phyloP scores from a whole-genome alignment of 2,113 vertebrate species.

The Siphamia tubifer region DNA sequence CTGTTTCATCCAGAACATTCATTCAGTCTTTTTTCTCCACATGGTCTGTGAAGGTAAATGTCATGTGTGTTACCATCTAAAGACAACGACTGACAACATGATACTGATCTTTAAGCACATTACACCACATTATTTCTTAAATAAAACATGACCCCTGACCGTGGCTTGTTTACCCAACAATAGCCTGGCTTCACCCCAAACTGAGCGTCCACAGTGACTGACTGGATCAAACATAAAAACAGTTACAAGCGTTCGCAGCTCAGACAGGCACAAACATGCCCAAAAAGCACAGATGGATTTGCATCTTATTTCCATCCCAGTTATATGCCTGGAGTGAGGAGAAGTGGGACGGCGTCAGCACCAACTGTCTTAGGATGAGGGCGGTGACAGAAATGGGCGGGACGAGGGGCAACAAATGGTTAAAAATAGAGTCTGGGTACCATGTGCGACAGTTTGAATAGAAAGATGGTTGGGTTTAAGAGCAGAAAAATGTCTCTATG shows the following conservation, averaged over 20 bases:
- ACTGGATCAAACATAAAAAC: slow-evolving; percentile 23
- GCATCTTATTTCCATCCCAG: slow-evolving; percentile 80
- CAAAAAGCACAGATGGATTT: slow-evolving; percentile 66
- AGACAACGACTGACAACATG: not conserved
- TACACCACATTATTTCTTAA: slow-evolving; percentile 37
- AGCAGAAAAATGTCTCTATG: too few species aligned
- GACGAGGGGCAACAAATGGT: not conserved
- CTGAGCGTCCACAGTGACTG: not conserved
- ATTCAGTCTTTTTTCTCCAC: too few species aligned
- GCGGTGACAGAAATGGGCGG: not conserved
- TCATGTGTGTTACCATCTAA: slow-evolving; percentile 23
- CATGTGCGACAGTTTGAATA: too few species aligned
- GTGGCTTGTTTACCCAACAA: slow-evolving; percentile 55
- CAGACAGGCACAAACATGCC: slow-evolving; percentile 54
- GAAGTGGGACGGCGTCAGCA: slow-evolving; percentile 18
- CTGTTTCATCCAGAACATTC: too few species aligned
- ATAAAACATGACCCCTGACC: slow-evolving; percentile 3
- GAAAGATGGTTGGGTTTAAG: too few species aligned
- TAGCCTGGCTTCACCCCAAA: not conserved
- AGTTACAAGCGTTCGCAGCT: slow-evolving; percentile 23
- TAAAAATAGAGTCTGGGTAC: not conserved
- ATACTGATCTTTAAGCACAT: slow-evolving; percentile 57
- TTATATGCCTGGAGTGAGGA: slow-evolving; percentile 48
- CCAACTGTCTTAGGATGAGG: slow-evolving; percentile 56
- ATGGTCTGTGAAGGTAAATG: not conserved